These are phyloP conservation scores for Gambusia holbrooki DNA, from an alignment of 2,113 vertebrate genomes.

Conservation along the genomic window DNA sequence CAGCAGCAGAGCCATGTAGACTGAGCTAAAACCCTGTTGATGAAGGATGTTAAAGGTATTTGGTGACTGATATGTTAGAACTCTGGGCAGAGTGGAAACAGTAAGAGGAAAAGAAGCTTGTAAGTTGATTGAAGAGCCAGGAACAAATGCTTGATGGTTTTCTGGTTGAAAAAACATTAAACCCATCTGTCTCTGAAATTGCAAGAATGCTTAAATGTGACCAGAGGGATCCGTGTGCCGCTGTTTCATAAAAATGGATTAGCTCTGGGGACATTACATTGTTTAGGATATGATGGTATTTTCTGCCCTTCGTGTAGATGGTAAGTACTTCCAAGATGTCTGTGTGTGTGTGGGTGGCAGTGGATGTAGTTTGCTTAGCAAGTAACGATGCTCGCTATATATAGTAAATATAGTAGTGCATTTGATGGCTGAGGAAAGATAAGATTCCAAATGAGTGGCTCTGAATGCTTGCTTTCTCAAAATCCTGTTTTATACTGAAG, in stretches of 20 bases:
- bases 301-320: neutral
- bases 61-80: too few relatives aligned
- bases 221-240: neutral
- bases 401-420: neutral
- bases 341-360: neutral
- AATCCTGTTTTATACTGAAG: neutral
- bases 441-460: neutral
- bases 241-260: neutral
- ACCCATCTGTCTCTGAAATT: neutral
- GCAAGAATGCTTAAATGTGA: neutral
- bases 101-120: neutral
- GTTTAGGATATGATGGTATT: neutral
- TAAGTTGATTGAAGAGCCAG: neutral
- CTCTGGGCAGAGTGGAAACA: neutral
- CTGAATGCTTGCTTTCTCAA: neutral
- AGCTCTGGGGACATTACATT: neutral
- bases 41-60: too few relatives aligned
- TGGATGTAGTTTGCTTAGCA: neutral
- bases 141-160: neutral
- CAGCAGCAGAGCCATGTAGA: too few relatives aligned
- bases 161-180: neutral
- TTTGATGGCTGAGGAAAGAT: neutral
- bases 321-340: neutral
- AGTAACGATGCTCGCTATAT: neutral
- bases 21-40: too few relatives aligned